phyloP scores from a whole-genome alignment of 2,888 invertebrate genomes.

The Biston stratarius region DNA sequence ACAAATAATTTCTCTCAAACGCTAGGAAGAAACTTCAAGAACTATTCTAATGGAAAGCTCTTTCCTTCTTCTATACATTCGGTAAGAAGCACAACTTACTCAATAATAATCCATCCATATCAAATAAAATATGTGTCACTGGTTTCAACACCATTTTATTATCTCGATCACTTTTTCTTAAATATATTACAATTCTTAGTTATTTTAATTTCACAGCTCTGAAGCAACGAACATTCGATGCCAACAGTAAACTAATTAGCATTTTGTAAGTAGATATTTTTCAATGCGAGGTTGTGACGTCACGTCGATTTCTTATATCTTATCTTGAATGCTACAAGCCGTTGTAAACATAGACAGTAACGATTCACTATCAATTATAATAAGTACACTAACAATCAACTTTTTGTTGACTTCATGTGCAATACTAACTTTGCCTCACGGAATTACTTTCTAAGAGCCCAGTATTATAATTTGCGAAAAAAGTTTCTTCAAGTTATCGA shows the following conservation, averaged over 20 bases:
- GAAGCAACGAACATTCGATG: neutral
- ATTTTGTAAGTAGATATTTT: conserved; percentile 14
- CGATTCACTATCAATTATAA: conserved; percentile 10
- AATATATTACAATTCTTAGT: neutral
- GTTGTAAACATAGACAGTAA: conserved; percentile 18
- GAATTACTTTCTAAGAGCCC: too few species aligned
- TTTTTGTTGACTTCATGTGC: neutral
- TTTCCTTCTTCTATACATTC: neutral
- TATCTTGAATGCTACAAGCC: conserved; percentile 38
- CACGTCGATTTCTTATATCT: conserved; percentile 46
- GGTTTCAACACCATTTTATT: conserved; percentile 60
- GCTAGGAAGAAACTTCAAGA: too few species aligned
- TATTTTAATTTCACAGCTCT: conserved; percentile 29
- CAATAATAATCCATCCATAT: conserved; percentile 74
- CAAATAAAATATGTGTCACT: conserved; percentile 77
- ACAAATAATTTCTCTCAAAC: too few species aligned
- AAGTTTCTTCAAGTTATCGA: too few species aligned
- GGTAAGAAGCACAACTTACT: conserved; percentile 34
- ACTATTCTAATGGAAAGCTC: too few species aligned
- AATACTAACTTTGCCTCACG: neutral
- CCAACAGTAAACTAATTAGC: conserved; percentile 19
- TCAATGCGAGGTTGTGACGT: conserved; percentile 36
- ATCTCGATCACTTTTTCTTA: neutral
- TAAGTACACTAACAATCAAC: neutral
- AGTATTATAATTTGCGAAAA: too few species aligned